Conservation (phyloP, 2,113 vertebrate genomes). For the Capreolus pygargus region DNA sequence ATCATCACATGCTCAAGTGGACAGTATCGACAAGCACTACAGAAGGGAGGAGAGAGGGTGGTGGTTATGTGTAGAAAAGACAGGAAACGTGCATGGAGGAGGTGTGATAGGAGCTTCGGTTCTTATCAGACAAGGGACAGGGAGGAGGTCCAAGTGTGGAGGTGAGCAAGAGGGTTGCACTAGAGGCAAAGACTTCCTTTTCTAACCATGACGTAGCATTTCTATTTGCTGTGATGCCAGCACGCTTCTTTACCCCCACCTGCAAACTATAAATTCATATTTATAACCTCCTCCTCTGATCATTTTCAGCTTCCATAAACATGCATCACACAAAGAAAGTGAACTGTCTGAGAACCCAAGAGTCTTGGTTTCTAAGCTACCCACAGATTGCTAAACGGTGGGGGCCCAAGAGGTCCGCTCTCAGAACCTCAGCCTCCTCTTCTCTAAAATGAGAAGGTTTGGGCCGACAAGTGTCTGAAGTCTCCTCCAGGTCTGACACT, state of each 20-base stretch:
- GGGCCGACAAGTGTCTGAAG: background rate
- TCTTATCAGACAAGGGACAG: background rate
- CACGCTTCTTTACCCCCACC: no score
- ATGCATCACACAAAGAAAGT: background rate
- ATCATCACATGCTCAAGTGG: background rate
- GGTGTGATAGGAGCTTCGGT: background rate
- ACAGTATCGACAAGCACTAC: background rate
- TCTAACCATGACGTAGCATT: background rate
- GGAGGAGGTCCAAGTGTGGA: background rate
- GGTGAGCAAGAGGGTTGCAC: accelerated
- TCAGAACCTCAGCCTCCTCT: background rate
- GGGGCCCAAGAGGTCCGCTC: background rate
- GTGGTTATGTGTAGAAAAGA: no score
- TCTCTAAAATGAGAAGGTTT: background rate
- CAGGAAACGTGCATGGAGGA: background rate
- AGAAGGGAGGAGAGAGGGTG: background rate
- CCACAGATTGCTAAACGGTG: background rate
- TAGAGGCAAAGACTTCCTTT: background rate
- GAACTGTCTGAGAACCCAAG: background rate
- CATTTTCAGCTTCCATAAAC: background rate
- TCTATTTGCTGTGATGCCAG: background rate
- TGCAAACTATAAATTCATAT: background rate
- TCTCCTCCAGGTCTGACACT: background rate
- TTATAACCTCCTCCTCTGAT: background rate
- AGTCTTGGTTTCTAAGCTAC: background rate